Base-by-base conservation (phyloP, 2,888 invertebrate genomes). In the Selenia dentaria region DNA sequence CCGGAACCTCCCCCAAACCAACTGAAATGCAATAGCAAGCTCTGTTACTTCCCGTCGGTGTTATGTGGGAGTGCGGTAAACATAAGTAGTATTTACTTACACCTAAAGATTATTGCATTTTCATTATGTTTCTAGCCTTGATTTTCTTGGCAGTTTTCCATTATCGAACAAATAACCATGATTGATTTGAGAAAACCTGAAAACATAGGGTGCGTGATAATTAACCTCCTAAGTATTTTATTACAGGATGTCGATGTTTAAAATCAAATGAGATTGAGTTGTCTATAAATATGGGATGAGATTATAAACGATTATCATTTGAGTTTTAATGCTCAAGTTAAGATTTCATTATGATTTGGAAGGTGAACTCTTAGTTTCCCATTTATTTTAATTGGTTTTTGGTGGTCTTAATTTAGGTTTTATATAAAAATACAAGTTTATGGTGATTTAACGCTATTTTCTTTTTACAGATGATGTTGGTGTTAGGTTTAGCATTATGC, bases 291-390 rank as follows among this genome's bases (percentile, higher is more conserved):
- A 72, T 64, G 51, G 54, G 59, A 55, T 27, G 48, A 64, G 61
- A 71, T 67, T 56, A 64, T 41, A 47, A 54, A 40, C 37, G 9
- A 54, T 60, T 59, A 57, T 65, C 66, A 70, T 62, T 68, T 54
- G 54, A 59, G 54, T 61, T 41, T 46, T 47, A 57, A 49, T 49
- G 55, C 60, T 62, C 62, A 67, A 51, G 53, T 62, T 31, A 63
- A 64, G 58, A 52, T 57, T 59, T 64, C 67, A 77, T 67, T 51
- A 84, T 83, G 83, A 66, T 70, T 74, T 68, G 70, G 65, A 81
- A 83, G 83, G 83, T 84, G 74, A 58, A 1, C 14, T 14, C 5
- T 16, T 29, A n/a, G 3, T 8, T 29, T 8, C n/a, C n/a, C n/a
- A n/a, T n/a, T n/a, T n/a, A n/a, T n/a, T n/a, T n/a, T n/a, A n/a